These are phyloP conservation scores for Chaetops frenatus DNA, from an alignment of 2,113 vertebrate species.

Conservation along the genomic window DNA sequence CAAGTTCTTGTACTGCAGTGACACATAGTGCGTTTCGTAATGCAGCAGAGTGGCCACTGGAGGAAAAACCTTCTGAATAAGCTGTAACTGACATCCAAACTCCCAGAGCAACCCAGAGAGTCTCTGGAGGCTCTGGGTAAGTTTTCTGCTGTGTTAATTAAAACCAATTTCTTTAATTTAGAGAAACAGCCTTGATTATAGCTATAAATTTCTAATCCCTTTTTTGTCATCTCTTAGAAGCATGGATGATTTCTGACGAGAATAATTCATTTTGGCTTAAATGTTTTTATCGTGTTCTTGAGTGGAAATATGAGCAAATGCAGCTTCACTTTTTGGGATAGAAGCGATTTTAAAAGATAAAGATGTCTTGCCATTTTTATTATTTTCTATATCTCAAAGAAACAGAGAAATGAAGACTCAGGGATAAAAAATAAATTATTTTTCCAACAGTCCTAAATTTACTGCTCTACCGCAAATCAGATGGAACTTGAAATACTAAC, in stretches of 20 bases:
- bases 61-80: not conserved
- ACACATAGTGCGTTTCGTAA: accelerated
- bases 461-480: not conserved
- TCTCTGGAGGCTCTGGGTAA: not conserved
- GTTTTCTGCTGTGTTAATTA: conserved; percentile 17
- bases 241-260: not conserved
- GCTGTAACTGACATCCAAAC: not conserved
- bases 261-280: not conserved
- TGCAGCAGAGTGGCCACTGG: not conserved
- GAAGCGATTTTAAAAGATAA: conserved; percentile 6
- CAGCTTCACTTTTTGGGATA: not conserved
- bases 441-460: not conserved
- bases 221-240: not conserved
- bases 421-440: not conserved
- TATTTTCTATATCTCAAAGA: not conserved
- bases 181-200: not conserved
- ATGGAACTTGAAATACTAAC: not conserved
- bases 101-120: not conserved
- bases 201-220: not conserved
- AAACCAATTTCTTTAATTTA: not conserved
- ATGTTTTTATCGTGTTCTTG: not conserved
- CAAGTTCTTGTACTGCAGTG: not conserved
- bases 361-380: not conserved
- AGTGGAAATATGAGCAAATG: not conserved
- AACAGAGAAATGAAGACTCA: not conserved